Evolutionary conservation across 2,113 vertebrate species (phyloP).

Genomic region (Macrotis lagotis): DNA sequence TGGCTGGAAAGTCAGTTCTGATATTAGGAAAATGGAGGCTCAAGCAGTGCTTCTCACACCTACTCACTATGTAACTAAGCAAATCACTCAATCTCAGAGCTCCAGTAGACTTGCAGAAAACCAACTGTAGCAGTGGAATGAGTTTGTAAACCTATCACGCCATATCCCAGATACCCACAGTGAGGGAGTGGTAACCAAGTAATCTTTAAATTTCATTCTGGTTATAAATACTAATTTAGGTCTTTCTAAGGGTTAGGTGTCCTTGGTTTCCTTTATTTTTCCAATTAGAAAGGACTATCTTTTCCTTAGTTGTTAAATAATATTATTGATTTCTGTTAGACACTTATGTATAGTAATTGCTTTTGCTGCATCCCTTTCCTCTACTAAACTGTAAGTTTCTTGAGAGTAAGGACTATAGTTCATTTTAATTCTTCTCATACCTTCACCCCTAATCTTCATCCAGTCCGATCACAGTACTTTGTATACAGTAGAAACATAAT

Average conservation of each 20-base stretch:
- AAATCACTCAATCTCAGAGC: background rate
- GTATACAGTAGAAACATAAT: background rate
- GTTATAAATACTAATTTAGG: background rate
- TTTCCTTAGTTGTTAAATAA: background rate
- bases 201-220: background rate
- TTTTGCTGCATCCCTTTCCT: background rate
- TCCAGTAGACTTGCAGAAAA: background rate
- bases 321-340: background rate
- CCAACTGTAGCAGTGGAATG: background rate
- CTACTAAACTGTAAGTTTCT: background rate
- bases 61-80: background rate
- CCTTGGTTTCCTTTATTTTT: background rate
- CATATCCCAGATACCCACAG: background rate
- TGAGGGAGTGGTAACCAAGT: background rate
- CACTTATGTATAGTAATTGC: background rate
- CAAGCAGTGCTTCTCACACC: background rate
- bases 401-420: background rate
- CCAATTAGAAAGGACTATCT: background rate
- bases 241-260: background rate
- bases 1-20: background rate
- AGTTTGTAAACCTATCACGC: background rate
- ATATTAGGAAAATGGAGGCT: background rate
- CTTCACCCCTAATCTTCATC: background rate
- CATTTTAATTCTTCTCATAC: background rate
- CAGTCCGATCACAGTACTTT: background rate